These are phyloP conservation scores for Trimorus sp. DNA, from an alignment of 2,888 invertebrate genomes.

Conservation along the genomic window DNA sequence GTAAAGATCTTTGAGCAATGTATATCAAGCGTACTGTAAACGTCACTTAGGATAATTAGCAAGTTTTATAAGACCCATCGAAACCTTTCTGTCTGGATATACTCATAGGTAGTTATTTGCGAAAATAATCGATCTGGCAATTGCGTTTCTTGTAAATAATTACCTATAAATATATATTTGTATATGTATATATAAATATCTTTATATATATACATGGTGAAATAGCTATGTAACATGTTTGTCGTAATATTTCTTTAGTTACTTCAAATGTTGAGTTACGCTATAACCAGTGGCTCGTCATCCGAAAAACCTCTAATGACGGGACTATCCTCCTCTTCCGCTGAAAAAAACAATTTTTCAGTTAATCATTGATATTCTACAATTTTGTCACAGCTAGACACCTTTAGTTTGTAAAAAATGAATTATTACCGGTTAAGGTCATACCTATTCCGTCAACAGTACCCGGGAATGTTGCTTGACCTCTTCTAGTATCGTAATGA, in stretches of 20 bases:
- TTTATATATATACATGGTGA: conserved; percentile 71
- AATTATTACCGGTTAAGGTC: background rate
- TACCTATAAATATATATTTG: conserved; percentile 34
- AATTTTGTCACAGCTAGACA: too few species aligned
- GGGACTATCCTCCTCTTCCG: conserved; percentile 94
- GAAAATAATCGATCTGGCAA: background rate
- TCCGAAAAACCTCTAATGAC: conserved; percentile 96
- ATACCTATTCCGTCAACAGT: conserved; percentile 86
- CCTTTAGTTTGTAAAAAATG: too few species aligned
- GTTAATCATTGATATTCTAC: too few species aligned
- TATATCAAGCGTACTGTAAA: too few species aligned
- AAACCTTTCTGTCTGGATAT: conserved; percentile 27
- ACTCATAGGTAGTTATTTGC: conserved; percentile 16
- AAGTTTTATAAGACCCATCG: conserved; percentile 34
- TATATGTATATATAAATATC: conserved; percentile 37
- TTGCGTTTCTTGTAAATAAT: background rate
- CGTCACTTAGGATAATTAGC: conserved; percentile 1
- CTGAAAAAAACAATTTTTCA: too few species aligned
- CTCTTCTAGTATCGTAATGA: conserved; percentile 93
- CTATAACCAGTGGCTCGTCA: conserved; percentile 96
- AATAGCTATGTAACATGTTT: conserved; percentile 73
- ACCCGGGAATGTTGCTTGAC: conserved; percentile 91
- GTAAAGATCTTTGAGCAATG: too few species aligned
- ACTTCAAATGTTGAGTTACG: conserved; percentile 83
- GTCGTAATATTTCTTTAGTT: conserved; percentile 73